Conservation (phyloP, 2,888 invertebrate species). For the Caradrina clavipalpis region DNA sequence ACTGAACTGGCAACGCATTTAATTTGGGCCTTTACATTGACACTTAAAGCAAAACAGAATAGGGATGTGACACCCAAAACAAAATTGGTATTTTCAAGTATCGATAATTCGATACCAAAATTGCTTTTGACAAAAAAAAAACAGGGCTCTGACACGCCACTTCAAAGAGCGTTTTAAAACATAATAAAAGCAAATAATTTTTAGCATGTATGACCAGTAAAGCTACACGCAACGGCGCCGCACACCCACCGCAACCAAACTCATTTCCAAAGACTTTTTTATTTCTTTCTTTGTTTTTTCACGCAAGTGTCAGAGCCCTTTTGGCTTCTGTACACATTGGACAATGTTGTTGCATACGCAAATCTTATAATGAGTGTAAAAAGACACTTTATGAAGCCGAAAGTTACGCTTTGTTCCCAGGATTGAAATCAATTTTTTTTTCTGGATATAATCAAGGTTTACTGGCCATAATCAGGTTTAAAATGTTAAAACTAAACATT, state of each 20-base stretch:
- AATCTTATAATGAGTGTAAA: not conserved
- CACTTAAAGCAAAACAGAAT: constrained; percentile 33
- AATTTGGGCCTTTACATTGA: constrained; percentile 28
- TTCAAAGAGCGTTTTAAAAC: constrained; percentile 29
- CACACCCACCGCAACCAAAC: constrained; percentile 65
- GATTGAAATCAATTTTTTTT: too few species aligned
- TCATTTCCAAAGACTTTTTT: constrained; percentile 15
- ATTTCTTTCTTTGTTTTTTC: constrained; percentile 6
- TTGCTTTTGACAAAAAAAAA: constrained; percentile 28
- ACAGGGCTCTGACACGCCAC: constrained; percentile 65
- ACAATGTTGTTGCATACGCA: not conserved
- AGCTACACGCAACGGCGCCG: constrained; percentile 56
- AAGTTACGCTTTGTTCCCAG: too few species aligned
- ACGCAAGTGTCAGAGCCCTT: constrained; percentile 67
- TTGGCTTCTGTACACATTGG: constrained; percentile 52
- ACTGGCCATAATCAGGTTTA: too few species aligned
- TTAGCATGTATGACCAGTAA: constrained; percentile 25
- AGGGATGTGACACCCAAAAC: constrained; percentile 31
- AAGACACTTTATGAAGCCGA: too few species aligned
- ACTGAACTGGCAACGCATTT: not conserved
- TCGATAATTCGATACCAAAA: constrained; percentile 24
- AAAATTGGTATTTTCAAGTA: constrained; percentile 33
- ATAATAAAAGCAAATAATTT: constrained; percentile 32
- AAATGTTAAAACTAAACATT: too few species aligned
- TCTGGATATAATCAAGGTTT: too few species aligned